A percentile compares a stretch with the other conserved stretches of the same genome.
Evolutionary conservation across 1,140 invertebrate genomes (phyloP).

Genomic region (Scaptomyza graminum): DNA sequence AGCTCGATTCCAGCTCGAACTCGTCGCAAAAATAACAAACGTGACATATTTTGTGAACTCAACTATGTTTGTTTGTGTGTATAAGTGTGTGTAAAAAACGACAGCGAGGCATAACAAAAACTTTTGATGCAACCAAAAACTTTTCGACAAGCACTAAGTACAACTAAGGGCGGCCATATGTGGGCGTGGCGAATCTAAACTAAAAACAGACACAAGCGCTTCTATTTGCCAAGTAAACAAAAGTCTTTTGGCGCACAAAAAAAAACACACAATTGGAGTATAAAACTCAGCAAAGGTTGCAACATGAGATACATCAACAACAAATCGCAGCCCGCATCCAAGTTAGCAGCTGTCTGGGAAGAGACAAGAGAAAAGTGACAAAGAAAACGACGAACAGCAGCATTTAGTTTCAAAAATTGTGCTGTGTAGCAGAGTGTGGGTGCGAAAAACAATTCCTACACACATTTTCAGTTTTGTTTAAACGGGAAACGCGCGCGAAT

Average conservation of each 20-base stretch:
- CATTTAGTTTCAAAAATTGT: conserved; percentile 4
- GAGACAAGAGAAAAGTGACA: conserved; percentile 5
- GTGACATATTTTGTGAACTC: conserved; percentile 84
- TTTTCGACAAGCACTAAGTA: conserved; percentile 51
- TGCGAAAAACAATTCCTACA: conserved; percentile 24
- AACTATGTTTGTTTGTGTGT: conserved; percentile 32
- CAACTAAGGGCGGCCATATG: conserved; percentile 1
- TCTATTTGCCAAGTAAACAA: conserved; percentile 77
- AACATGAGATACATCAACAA: conserved; percentile 20
- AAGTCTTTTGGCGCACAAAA: conserved; percentile 71
- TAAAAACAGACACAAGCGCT: conserved; percentile 48
- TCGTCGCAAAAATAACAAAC: conserved; percentile 80
- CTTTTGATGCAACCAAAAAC: conserved; percentile 72
- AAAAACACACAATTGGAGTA: conserved; percentile 72
- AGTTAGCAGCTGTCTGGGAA: background rate
- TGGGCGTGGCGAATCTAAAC: conserved; percentile 28
- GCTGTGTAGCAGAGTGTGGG: conserved; percentile 11
- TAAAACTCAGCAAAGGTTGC: conserved; percentile 55
- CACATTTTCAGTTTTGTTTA: conserved; percentile 38
- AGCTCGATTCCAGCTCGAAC: conserved; percentile 34
- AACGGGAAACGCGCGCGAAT: conserved; percentile 46
- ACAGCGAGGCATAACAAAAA: conserved; percentile 67
- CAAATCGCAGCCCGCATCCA: conserved; percentile 47
- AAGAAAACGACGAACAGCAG: conserved; percentile 18
- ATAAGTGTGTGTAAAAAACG: conserved; percentile 52